Conservation (phyloP, 2,797 vertebrate species). For the Lacerta bilineata region DNA sequence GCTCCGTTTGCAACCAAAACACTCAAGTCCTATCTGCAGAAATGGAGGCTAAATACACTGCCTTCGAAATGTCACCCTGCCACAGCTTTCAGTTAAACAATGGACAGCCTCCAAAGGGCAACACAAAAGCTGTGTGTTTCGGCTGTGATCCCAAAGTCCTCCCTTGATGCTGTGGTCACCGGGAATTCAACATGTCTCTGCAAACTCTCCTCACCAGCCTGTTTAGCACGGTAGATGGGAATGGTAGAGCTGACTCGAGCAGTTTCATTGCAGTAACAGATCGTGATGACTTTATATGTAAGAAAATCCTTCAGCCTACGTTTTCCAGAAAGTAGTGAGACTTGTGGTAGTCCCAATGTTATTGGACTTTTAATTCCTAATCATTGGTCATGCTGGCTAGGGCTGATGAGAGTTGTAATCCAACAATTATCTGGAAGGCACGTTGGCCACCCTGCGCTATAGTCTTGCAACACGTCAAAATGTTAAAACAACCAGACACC, state of each 20-base stretch:
- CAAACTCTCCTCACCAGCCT: not conserved
- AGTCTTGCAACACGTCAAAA: not conserved
- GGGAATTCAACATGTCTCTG: not conserved
- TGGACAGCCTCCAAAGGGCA: not conserved
- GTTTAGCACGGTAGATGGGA: too few relatives aligned
- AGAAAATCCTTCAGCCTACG: not conserved
- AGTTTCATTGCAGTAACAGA: too few relatives aligned
- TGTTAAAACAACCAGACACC: not conserved
- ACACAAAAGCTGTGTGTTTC: not conserved
- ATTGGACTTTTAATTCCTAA: too few relatives aligned
- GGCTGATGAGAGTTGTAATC: too few relatives aligned
- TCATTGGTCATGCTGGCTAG: too few relatives aligned
- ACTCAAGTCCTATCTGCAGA: not conserved
- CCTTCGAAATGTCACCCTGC: not conserved
- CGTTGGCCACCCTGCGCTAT: not conserved
- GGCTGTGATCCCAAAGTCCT: not conserved
- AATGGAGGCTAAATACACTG: not conserved
- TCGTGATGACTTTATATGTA: not conserved
- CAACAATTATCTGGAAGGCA: too few relatives aligned
- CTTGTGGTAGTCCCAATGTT: not conserved
- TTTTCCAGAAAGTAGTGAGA: not conserved
- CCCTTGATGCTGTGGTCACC: not conserved
- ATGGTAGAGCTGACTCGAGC: not conserved
- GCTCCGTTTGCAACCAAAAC: too few relatives aligned
- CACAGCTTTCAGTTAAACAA: not conserved